A percentile compares a stretch with the other conserved stretches of the same genome.
These are phyloP conservation scores for Sicus ferrugineus DNA, from an alignment of 2,888 invertebrate genomes.

Conservation along the genomic window DNA sequence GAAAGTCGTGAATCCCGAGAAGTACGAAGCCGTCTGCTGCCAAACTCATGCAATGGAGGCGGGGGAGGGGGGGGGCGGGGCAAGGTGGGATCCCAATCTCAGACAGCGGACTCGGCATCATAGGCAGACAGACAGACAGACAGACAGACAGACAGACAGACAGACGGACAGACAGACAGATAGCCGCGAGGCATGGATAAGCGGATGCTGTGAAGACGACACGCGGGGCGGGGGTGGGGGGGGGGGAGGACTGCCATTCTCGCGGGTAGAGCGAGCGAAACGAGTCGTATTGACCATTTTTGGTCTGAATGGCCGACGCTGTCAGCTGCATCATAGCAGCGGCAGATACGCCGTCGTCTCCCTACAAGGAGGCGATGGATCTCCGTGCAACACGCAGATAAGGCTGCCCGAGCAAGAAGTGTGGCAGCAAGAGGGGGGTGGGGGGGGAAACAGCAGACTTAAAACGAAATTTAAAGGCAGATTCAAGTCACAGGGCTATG, in stretches of 20 bases:
- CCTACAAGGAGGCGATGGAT: background rate
- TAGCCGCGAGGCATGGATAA: constrained; percentile 3
- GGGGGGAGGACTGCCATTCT: constrained; percentile 41
- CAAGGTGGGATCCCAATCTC: constrained; percentile 1
- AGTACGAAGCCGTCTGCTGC: background rate
- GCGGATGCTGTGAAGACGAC: no score
- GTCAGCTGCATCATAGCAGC: constrained; percentile 6
- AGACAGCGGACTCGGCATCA: background rate
- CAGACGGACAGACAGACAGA: background rate
- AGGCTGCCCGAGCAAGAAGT: background rate
- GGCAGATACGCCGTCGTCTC: constrained; percentile 1
- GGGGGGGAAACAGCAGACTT: background rate
- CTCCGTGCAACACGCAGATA: no score
- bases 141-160: constrained; percentile 11
- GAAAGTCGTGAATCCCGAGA: constrained; percentile 5
- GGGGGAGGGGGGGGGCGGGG: background rate
- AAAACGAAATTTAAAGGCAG: constrained; percentile 5
- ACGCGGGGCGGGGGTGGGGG: background rate
- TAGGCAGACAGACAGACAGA: background rate
- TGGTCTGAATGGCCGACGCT: constrained; percentile 41
- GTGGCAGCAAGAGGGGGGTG: background rate
- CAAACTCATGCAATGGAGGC: constrained; percentile 20
- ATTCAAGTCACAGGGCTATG: constrained; percentile 11
- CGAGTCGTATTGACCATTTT: constrained; percentile 54
- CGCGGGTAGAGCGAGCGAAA: constrained; percentile 45